These are phyloP conservation scores for Falco berigora DNA, from an alignment of 2,797 vertebrate species.

Conservation along the genomic window DNA sequence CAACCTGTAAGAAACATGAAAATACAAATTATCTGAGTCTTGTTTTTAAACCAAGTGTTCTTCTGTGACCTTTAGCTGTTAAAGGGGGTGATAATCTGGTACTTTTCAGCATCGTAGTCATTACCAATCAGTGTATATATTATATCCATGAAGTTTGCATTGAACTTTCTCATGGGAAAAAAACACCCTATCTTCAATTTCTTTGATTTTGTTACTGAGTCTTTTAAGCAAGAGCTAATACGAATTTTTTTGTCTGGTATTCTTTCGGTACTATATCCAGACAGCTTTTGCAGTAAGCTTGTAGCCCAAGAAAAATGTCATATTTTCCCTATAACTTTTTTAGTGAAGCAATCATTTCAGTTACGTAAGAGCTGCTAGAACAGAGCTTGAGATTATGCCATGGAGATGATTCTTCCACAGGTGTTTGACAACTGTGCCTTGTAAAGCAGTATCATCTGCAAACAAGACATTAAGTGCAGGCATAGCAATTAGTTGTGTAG, in stretches of 20 bases:
- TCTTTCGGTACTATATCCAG: background rate
- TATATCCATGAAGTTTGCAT: background rate
- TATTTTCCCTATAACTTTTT: background rate
- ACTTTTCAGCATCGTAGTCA: background rate
- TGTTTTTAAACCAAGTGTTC: background rate
- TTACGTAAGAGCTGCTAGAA: background rate
- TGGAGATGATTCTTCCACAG: background rate
- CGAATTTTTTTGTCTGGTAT: background rate
- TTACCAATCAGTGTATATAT: background rate
- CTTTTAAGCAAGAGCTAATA: background rate
- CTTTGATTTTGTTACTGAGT: background rate
- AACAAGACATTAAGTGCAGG: background rate
- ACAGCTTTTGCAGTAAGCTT: background rate
- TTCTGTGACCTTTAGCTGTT: background rate
- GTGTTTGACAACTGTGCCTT: background rate
- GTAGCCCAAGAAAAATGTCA: background rate
- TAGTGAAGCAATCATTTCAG: background rate
- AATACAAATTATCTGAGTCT: background rate
- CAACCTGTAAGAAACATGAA: background rate
- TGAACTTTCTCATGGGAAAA: background rate
- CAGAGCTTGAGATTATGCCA: background rate
- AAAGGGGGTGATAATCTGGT: background rate
- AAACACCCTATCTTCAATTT: background rate
- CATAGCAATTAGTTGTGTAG: background rate
- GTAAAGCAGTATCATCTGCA: background rate